These are phyloP conservation scores for Polypterus bichir DNA, from an alignment of 2,113 vertebrate genomes.

Conservation along the genomic window DNA sequence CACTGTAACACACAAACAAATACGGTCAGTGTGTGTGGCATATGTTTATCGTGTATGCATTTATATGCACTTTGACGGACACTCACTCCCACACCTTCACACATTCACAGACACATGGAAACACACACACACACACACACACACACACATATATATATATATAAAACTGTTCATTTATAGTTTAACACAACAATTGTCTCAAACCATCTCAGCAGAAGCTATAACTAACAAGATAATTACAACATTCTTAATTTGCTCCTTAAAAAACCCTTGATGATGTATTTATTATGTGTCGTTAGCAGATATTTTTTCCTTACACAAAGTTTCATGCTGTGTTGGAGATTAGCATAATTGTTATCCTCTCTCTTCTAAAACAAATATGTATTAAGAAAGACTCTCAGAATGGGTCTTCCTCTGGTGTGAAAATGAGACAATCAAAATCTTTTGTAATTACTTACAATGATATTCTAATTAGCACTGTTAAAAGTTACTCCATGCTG, in stretches of 20 bases:
- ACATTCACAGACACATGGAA: too few species aligned
- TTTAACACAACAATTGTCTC: not conserved
- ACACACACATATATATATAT: too few species aligned
- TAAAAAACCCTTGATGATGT: slow-evolving; percentile 43
- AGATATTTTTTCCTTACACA: slow-evolving; percentile 40
- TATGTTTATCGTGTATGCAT: too few species aligned
- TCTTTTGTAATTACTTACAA: slow-evolving; percentile 89
- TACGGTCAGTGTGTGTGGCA: too few species aligned
- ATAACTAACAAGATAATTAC: slow-evolving; percentile 48
- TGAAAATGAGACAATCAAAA: slow-evolving; percentile 95
- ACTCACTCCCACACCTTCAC: too few species aligned
- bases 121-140: too few species aligned
- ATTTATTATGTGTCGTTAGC: slow-evolving; percentile 45
- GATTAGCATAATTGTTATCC: slow-evolving; percentile 87
- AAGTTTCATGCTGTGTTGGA: slow-evolving; percentile 79
- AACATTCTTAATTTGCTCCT: slow-evolving; percentile 67
- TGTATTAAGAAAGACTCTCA: slow-evolving; percentile 72
- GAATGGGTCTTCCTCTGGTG: slow-evolving; percentile 68
- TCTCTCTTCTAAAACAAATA: slow-evolving; percentile 85
- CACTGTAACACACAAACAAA: too few species aligned
- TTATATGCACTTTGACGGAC: too few species aligned
- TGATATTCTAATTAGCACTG: slow-evolving; percentile 93
- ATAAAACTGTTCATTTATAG: too few species aligned
- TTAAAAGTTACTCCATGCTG: slow-evolving; percentile 82
- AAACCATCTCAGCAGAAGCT: not conserved